phyloP scores from a whole-genome alignment of 2,888 invertebrate genomes.

The Campoplex nolae region DNA sequence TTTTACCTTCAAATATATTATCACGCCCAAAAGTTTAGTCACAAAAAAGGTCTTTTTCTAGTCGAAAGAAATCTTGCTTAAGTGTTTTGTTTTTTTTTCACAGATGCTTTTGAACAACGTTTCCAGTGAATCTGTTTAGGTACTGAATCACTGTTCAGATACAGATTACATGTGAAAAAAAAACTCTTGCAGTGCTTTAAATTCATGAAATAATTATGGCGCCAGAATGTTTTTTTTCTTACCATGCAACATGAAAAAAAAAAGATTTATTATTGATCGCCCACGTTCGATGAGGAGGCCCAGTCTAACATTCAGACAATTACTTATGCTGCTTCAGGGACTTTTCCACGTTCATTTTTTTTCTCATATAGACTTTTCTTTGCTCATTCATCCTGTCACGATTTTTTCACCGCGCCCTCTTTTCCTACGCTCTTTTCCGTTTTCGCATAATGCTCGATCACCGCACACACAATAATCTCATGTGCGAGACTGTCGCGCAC shows the following conservation, averaged over 20 bases:
- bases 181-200: background rate
- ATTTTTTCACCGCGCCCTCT: slow-evolving; percentile 76
- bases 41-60: background rate
- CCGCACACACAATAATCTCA: slow-evolving; percentile 41
- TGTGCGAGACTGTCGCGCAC: slow-evolving; percentile 9
- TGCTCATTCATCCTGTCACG: slow-evolving; percentile 40
- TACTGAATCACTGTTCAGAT: no score
- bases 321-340: slow-evolving; percentile 34
- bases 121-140: no score
- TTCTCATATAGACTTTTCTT: slow-evolving; percentile 19
- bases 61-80: background rate
- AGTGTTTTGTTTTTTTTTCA: background rate
- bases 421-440: slow-evolving; percentile 80
- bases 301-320: slow-evolving; percentile 47
- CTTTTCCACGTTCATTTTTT: slow-evolving; percentile 28
- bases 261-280: slow-evolving; percentile 50
- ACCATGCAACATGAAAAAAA: background rate
- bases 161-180: background rate
- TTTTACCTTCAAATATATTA: background rate
- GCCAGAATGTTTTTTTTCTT: background rate
- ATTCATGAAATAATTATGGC: background rate
- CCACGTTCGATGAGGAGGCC: slow-evolving; percentile 53
- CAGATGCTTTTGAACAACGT: background rate
- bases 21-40: background rate
- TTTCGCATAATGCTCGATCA: slow-evolving; percentile 55